Conservation (phyloP, 1,140 invertebrate species). For the Helicoverpa armigera region DNA sequence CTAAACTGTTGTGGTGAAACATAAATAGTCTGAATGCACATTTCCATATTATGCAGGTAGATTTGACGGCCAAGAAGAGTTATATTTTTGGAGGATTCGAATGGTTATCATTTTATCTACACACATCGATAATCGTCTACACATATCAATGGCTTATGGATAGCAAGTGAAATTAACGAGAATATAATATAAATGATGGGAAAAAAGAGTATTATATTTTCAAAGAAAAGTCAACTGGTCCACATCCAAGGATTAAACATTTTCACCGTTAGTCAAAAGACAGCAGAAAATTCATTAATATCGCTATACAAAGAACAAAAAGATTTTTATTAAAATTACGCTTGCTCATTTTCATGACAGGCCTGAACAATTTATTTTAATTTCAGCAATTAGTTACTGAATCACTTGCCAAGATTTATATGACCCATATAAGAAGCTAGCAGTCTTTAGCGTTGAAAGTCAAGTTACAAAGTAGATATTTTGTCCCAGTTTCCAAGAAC, state of each 20-base stretch:
- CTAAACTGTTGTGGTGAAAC: too few species aligned
- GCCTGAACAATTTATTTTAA: slow-evolving; percentile 27
- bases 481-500: not conserved
- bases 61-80: too few species aligned
- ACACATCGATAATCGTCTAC: too few species aligned
- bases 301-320: slow-evolving; percentile 3
- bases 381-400: slow-evolving; percentile 25
- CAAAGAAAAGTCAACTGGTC: not conserved
- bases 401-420: slow-evolving; percentile 20
- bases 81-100: too few species aligned
- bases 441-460: not conserved
- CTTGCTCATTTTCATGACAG: slow-evolving; percentile 26
- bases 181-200: not conserved
- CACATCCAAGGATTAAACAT: too few species aligned
- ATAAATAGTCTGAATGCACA: too few species aligned
- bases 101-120: too few species aligned
- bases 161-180: too few species aligned
- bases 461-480: not conserved
- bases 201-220: not conserved
- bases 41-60: too few species aligned
- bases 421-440: slow-evolving; percentile 15
- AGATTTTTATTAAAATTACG: slow-evolving; percentile 21
- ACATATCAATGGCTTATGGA: too few species aligned
- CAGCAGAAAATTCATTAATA: slow-evolving; percentile 10
- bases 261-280: not conserved